These are phyloP conservation scores for Papilio elwesi DNA, from an alignment of 2,888 invertebrate species.

Conservation along the genomic window DNA sequence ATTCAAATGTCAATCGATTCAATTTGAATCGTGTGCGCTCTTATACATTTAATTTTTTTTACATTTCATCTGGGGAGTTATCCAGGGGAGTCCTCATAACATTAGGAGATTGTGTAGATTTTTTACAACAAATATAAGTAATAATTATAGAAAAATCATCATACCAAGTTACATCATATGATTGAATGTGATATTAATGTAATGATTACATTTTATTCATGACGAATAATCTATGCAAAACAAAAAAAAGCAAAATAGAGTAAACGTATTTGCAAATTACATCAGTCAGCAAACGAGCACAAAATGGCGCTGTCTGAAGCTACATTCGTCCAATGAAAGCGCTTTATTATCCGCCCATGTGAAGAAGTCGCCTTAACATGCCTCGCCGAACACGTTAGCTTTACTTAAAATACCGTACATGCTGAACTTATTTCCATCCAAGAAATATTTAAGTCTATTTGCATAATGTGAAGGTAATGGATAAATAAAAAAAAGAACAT, in stretches of 20 bases:
- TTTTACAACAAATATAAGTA: not conserved
- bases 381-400: not conserved
- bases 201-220: not conserved
- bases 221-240: constrained; percentile 21
- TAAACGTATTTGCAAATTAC: constrained; percentile 65
- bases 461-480: too few relatives aligned
- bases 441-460: not conserved
- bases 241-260: constrained; percentile 45
- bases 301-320: constrained; percentile 78
- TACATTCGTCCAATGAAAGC: constrained; percentile 65
- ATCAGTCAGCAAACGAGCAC: constrained; percentile 74
- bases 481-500: not conserved
- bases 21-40: constrained; percentile 30
- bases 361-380: constrained; percentile 41
- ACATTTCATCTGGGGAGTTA: not conserved
- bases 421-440: not conserved
- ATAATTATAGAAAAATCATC: not conserved
- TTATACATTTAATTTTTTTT: constrained; percentile 1
- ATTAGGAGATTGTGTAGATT: not conserved
- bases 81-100: not conserved
- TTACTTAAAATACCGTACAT: not conserved
- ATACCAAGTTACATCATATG: constrained; percentile 3
- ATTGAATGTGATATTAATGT: not conserved
- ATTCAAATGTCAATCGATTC: constrained; percentile 40
- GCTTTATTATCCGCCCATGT: constrained; percentile 72